Evolutionary conservation across 1,140 invertebrate species (phyloP).

Genomic region (Periplaneta americana): DNA sequence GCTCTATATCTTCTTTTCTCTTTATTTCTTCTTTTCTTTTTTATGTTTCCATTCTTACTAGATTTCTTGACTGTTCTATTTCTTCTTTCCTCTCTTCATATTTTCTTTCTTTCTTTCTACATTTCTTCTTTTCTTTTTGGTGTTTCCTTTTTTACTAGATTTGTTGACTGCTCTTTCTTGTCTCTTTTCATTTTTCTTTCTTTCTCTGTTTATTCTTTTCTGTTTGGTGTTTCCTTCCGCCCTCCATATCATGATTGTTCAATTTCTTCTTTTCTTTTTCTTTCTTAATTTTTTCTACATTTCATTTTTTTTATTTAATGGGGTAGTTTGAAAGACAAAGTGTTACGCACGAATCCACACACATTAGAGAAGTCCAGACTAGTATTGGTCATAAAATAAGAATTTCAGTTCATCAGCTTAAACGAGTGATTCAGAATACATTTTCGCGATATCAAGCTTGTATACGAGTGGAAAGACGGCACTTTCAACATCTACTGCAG

Average conservation of each 20-base stretch:
- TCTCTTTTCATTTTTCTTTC: slow-evolving; percentile 12
- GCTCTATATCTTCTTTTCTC: too few relatives aligned
- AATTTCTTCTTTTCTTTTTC: neutral
- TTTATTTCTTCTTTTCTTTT: neutral
- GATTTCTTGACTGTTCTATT: neutral
- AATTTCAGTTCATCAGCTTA: too few relatives aligned
- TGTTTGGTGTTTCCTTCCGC: neutral
- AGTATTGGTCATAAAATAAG: too few relatives aligned
- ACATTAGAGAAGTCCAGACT: too few relatives aligned
- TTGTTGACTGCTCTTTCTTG: neutral
- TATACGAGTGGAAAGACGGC: too few relatives aligned
- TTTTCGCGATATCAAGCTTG: too few relatives aligned
- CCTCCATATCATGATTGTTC: neutral
- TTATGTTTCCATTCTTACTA: neutral
- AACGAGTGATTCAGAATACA: too few relatives aligned
- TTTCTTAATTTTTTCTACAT: neutral
- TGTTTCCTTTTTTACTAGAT: neutral
- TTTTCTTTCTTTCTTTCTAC: neutral
- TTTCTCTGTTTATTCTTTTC: slow-evolving; percentile 1
- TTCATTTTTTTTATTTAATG: neutral
- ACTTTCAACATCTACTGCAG: too few relatives aligned
- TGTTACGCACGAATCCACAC: too few relatives aligned
- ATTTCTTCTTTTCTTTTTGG: neutral
- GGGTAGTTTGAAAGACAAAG: too few relatives aligned
- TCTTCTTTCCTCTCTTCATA: neutral